Percentiles rank a stretch among this genome's conserved stretches.
Conservation (phyloP, 2,888 invertebrate genomes). For the Lumbricus terrestris region DNA sequence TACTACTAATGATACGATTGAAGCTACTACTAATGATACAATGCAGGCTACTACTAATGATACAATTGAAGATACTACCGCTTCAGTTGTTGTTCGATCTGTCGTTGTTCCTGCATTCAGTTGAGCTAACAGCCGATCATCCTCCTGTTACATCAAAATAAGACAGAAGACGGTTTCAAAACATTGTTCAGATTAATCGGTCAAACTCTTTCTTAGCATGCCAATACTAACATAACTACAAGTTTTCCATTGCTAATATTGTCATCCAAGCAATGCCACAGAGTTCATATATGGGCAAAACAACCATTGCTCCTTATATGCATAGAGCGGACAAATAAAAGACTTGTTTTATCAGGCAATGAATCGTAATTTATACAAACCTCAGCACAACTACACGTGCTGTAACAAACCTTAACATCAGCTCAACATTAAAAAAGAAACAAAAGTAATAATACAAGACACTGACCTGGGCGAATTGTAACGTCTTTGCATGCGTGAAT, state of each 20-base stretch:
- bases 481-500: constrained; percentile 58
- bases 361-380: too few relatives aligned
- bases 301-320: too few relatives aligned
- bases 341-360: too few relatives aligned
- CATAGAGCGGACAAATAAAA: too few relatives aligned
- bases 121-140: background rate
- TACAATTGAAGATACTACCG: background rate
- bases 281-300: too few relatives aligned
- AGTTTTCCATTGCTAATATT: too few relatives aligned
- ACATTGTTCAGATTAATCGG: background rate
- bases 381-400: too few relatives aligned
- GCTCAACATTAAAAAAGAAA: background rate
- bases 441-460: background rate
- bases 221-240: background rate
- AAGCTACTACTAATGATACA: too few relatives aligned
- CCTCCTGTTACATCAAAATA: constrained; percentile 5
- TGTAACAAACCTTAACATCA: background rate
- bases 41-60: too few relatives aligned
- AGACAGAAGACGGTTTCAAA: background rate
- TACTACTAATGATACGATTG: too few relatives aligned
- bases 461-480: constrained; percentile 56
- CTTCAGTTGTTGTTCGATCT: constrained; percentile 7
- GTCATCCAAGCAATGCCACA: too few relatives aligned
- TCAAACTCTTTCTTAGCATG: background rate
- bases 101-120: background rate